phyloP scores from a whole-genome alignment of 2,113 vertebrate species.

The Apodemus speciosus region DNA sequence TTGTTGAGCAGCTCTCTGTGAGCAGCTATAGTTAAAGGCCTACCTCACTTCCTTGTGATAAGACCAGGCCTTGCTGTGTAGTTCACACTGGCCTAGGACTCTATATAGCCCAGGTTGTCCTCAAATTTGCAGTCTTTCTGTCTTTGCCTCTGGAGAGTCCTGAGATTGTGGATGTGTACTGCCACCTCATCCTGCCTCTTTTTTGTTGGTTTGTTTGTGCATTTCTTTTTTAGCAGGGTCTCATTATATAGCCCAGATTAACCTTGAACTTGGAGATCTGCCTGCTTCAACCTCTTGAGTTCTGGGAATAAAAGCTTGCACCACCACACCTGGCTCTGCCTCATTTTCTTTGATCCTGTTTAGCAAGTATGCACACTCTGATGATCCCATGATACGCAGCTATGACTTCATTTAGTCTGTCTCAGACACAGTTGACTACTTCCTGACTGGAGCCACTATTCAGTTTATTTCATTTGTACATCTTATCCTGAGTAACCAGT shows the following conservation, averaged over 20 bases:
- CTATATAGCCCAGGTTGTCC: not conserved
- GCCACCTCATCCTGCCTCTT: not conserved
- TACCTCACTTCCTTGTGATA: not conserved
- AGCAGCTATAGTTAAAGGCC: not conserved
- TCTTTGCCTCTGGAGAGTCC: not conserved
- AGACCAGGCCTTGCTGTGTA: not conserved
- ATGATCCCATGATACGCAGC: not conserved
- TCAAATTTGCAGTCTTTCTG: not conserved
- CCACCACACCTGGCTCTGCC: not conserved
- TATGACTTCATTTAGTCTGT: not conserved
- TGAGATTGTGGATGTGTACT: not conserved
- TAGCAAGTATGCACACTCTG: slow-evolving; percentile 24
- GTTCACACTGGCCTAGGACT: not conserved
- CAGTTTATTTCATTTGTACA: not conserved
- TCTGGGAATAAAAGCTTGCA: not conserved
- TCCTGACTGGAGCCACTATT: not conserved
- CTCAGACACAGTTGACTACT: not conserved
- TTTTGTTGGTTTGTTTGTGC: not conserved
- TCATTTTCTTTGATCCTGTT: slow-evolving; percentile 34
- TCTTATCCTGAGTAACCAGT: not conserved
- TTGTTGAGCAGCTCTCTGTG: not conserved
- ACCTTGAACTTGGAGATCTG: not conserved
- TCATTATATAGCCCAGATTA: not conserved
- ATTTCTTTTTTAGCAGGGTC: not conserved
- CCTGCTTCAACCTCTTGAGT: not conserved